Percentiles rank a stretch among this genome's conserved stretches.
phyloP scores from a whole-genome alignment of 2,888 invertebrate species.

The Sinhomidia bicolor region DNA sequence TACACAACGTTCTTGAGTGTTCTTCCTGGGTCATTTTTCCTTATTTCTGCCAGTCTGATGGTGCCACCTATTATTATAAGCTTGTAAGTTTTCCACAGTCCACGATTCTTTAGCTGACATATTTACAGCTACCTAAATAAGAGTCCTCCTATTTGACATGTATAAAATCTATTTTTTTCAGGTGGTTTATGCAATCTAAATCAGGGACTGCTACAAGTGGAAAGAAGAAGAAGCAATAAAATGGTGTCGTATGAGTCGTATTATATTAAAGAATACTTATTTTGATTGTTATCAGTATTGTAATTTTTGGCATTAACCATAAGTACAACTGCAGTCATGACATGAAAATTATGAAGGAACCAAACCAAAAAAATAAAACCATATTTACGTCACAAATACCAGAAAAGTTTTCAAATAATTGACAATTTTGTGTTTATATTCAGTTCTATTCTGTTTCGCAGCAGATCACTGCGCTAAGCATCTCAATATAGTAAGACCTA shows the following conservation, averaged over 20 bases:
- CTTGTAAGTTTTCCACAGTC: conserved; percentile 63
- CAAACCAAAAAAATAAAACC: not conserved
- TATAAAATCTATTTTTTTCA: not conserved
- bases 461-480: not conserved
- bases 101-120: no score
- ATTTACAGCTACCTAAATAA: no score
- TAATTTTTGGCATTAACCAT: not conserved
- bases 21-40: conserved; percentile 85
- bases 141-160: not conserved
- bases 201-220: not conserved
- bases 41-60: conserved; percentile 84
- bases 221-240: conserved; percentile 26
- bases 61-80: conserved; percentile 75
- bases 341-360: not conserved
- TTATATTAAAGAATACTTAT: no score
- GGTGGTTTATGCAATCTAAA: conserved; percentile 55
- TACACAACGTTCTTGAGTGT: conserved; percentile 85
- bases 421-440: not conserved
- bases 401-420: not conserved
- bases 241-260: not conserved
- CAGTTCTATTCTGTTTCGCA: not conserved
- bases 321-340: no score
- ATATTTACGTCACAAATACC: not conserved
- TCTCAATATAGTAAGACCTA: not conserved
- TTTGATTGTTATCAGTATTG: not conserved